Percentiles rank a stretch among this genome's conserved stretches.
These are phyloP conservation scores for Coptotermes formosanus DNA, from an alignment of 1,140 invertebrate genomes.

Conservation along the genomic window DNA sequence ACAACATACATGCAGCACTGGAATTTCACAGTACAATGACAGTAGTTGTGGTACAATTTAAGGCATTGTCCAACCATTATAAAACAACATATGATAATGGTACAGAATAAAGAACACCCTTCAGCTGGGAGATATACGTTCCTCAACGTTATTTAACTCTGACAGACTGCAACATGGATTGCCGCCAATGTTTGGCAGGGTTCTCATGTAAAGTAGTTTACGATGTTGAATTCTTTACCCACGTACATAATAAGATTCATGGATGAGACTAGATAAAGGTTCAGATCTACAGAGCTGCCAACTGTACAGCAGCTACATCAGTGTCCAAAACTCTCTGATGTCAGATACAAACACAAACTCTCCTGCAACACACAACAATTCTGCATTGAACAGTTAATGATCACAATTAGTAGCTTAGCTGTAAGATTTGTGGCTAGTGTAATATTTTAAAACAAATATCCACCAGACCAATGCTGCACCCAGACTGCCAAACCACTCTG, in stretches of 20 bases:
- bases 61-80: not conserved
- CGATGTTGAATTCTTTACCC: not conserved
- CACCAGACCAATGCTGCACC: not conserved
- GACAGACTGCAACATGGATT: too few species aligned
- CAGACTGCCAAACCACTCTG: not conserved
- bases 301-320: not conserved
- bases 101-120: too few species aligned
- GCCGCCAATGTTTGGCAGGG: too few species aligned
- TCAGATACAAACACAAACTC: too few species aligned
- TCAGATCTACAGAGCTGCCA: not conserved
- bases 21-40: not conserved
- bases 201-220: too few species aligned
- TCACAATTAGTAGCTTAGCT: too few species aligned
- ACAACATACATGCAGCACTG: slow-evolving; percentile 4
- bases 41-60: not conserved
- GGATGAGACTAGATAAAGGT: too few species aligned
- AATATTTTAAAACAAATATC: not conserved
- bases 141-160: too few species aligned
- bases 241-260: not conserved
- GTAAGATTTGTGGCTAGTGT: too few species aligned
- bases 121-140: too few species aligned
- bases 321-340: not conserved
- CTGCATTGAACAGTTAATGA: too few species aligned
- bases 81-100: not conserved
- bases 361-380: too few species aligned